Evolutionary conservation across 2,113 vertebrate species (phyloP), one percentile per base, ranked within the genome.

Genomic region (Trogon melanurus): DNA sequence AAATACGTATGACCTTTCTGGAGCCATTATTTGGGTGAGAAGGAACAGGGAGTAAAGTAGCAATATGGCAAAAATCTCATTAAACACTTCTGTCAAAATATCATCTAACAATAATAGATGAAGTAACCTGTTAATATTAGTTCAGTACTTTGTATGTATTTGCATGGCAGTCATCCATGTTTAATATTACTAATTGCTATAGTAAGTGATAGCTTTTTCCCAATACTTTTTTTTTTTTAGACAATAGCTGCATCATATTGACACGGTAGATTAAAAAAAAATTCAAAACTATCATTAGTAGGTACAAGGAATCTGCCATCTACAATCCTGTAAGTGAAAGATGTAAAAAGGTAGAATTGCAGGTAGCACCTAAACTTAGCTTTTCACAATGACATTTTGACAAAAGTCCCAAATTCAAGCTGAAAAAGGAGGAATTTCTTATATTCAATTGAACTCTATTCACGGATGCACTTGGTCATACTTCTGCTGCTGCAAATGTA

Each of bases 161-260:
- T 90, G 92, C 79, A 73, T 94, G 88, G 80, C 75, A 84, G 32
- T 76, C 69, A 70, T 90, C 79, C 34, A 23, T 72, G 48, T 82
- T 95, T 95, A 92, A 88, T 94, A 81, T 66, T 86, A 94, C 93
- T 95, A 85, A 95, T 64, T 80, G 64, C 79, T 86, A 3, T 53
- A 88, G 32, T 32, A 56, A 69, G n/a, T 56, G 54, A 66, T 50
- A 85, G 48, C 48, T 79, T 91, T 91, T 73, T n/a, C 62, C 7
- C 70, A 20, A 32, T 9, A 47, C 7, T 45, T 27, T 82, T 84
- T 67, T 84, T 67, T 10, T 13, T 3, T 30, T 10, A 44, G 29
- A 76, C 11, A 73, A 44, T 25, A 89, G 23, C 44, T 85, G 48
- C 8, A 12, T 79, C 64, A 41, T 58, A 86, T 25, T 94, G 57